phyloP scores from a whole-genome alignment of 2,888 invertebrate genomes.

The Drosophila sordidapex region DNA sequence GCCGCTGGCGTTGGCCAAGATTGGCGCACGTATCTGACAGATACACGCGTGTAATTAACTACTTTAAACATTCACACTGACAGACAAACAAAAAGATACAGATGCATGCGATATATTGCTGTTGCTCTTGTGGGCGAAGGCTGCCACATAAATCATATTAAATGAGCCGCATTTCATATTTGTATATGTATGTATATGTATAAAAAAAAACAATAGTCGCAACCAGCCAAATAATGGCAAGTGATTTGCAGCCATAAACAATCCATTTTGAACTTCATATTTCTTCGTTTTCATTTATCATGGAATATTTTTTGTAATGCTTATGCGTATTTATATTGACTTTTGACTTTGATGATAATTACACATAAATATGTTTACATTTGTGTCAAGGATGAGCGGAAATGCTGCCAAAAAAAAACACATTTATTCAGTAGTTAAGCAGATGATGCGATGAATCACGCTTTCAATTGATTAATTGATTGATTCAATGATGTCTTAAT shows the following conservation, averaged over 20 bases:
- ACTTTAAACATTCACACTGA: constrained; percentile 36
- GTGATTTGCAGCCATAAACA: constrained; percentile 52
- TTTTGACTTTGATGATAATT: constrained; percentile 57
- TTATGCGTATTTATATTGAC: constrained; percentile 21
- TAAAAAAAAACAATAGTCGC: background rate
- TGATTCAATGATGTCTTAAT: constrained; percentile 53
- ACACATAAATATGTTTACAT: constrained; percentile 52
- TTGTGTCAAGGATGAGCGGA: constrained; percentile 77
- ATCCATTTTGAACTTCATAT: constrained; percentile 30
- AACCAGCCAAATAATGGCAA: constrained; percentile 54
- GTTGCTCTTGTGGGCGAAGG: constrained; percentile 65
- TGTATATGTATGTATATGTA: too few relatives aligned
- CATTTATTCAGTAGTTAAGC: constrained; percentile 40
- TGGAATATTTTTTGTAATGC: constrained; percentile 6
- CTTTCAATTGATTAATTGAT: constrained; percentile 55
- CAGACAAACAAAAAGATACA: background rate
- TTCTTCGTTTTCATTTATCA: background rate
- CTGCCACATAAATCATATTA: constrained; percentile 53
- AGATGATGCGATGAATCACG: constrained; percentile 40
- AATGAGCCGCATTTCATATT: constrained; percentile 16
- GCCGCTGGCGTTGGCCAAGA: constrained; percentile 39
- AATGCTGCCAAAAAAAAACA: constrained; percentile 49
- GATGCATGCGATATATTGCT: constrained; percentile 11
- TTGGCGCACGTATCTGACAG: constrained; percentile 55
- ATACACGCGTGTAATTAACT: constrained; percentile 63